Evolutionary conservation across 2,113 vertebrate genomes (phyloP), one percentile per base, ranked within the genome.

Genomic region (Gambusia holbrooki): DNA sequence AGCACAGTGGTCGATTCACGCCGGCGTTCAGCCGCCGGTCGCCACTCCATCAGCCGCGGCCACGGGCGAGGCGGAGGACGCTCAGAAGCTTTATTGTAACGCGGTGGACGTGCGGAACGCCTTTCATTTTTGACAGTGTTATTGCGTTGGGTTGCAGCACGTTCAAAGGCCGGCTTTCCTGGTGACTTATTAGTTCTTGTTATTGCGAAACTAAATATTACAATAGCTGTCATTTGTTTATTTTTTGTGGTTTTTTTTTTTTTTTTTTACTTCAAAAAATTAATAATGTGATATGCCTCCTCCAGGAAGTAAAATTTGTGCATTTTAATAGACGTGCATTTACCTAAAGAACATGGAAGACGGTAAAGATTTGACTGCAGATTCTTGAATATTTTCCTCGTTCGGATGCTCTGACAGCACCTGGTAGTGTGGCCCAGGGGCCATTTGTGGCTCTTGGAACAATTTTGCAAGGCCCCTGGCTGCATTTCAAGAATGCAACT

Each of bases 1-100:
- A 13, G 76, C 83, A 90, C 91, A 92, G 85, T 85, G 81, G 84
- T 87, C 69, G 37, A 88, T 90, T 90, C 92, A 87, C 77, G 79
- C 66, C 81, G 28, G 71, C 60, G 76, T 87, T 82, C 81, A 86
- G 82, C 84, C 71, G 37, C 81, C 32, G 85, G 89, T 90, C 89
- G 80, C 85, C 66, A 85, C 86, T 92, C 86, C 69, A 89, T 90
- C 87, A 86, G 82, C 75, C 79, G 17, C 67, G 11, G 81, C 68
- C 77, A 58, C 33, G 22, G 79, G 76, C 84, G 73, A 45, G 29
- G 17, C 22, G 69, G 62, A 64, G 66, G 69, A 63, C 13, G 17
- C 61, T 89, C 78, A 77, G 17, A 79, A 64, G 70, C 80, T 54
- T 42, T 32, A 82, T 75, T 87, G 87, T 73, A 62, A 42, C 69